Percentiles rank a stretch among this genome's conserved stretches.
Evolutionary conservation across 2,113 vertebrate species (phyloP).

Genomic region (Chaetops frenatus): DNA sequence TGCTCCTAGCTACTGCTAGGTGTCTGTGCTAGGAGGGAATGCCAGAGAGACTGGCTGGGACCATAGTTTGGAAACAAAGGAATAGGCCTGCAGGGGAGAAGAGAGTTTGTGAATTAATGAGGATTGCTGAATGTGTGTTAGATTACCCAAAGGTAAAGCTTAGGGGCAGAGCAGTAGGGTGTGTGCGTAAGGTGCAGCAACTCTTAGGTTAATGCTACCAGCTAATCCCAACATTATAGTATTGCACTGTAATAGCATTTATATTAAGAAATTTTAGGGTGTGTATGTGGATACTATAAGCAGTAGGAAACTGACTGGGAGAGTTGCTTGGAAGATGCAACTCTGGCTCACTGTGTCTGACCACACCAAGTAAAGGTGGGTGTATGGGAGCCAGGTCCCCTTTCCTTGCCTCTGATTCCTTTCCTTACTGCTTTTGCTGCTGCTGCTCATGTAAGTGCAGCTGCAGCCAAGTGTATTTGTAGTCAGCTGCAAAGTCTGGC

Average conservation of each 20-base stretch:
- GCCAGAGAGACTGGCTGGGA: background rate
- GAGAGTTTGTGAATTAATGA: background rate
- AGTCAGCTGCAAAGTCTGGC: background rate
- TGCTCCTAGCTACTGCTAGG: background rate
- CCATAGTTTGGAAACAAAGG: background rate
- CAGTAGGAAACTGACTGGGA: background rate
- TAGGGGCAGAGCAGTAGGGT: background rate
- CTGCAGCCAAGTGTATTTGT: background rate
- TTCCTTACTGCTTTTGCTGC: background rate
- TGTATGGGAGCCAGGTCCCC: fast-evolving
- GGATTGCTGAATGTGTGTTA: background rate
- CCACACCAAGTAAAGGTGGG: fast-evolving
- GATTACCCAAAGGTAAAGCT: background rate
- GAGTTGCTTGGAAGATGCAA: background rate
- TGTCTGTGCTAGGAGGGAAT: background rate
- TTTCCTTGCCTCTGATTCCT: background rate
- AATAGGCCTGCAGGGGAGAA: background rate
- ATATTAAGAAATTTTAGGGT: background rate
- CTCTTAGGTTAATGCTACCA: background rate
- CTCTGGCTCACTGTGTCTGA: background rate
- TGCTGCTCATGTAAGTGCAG: background rate
- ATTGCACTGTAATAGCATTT: background rate
- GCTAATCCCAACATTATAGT: background rate
- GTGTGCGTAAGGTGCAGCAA: fast-evolving
- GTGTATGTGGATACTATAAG: background rate